These are phyloP conservation scores for Cancer borealis DNA, from an alignment of 2,888 invertebrate species.

Conservation along the genomic window DNA sequence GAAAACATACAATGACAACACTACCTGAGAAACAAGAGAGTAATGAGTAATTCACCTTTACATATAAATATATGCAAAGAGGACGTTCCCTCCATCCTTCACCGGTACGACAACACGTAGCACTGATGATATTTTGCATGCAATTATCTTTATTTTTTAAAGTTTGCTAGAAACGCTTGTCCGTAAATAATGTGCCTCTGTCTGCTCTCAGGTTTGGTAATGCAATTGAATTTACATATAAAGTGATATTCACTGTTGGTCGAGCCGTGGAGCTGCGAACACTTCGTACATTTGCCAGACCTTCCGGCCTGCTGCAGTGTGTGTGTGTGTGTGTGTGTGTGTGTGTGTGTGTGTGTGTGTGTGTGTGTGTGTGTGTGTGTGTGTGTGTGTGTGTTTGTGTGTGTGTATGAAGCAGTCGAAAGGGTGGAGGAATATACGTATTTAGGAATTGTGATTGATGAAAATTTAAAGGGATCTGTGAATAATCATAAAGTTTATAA, in stretches of 20 bases:
- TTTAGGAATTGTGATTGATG: no score
- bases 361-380: not conserved
- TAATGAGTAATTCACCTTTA: not conserved
- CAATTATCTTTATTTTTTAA: constrained; percentile 17
- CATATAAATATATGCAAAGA: not conserved
- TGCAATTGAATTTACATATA: constrained; percentile 58
- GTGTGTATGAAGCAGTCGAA: no score
- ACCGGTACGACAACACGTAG: not conserved
- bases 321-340: no score
- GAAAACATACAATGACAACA: not conserved
- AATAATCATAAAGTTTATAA: no score
- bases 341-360: constrained; percentile 6
- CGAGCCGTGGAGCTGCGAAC: constrained; percentile 9
- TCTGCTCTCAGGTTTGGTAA: constrained; percentile 59
- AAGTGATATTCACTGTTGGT: constrained; percentile 62
- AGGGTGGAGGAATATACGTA: no score
- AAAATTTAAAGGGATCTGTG: no score
- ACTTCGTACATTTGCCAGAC: constrained; percentile 9
- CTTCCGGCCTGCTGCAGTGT: not conserved
- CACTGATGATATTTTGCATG: constrained; percentile 33
- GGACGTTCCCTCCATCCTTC: not conserved
- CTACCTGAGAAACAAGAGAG: not conserved
- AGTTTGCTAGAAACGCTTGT: not conserved
- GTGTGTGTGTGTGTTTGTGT: not conserved
- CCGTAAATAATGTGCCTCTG: constrained; percentile 41